phyloP scores from a whole-genome alignment of 2,113 vertebrate genomes.

The Gobius niger region DNA sequence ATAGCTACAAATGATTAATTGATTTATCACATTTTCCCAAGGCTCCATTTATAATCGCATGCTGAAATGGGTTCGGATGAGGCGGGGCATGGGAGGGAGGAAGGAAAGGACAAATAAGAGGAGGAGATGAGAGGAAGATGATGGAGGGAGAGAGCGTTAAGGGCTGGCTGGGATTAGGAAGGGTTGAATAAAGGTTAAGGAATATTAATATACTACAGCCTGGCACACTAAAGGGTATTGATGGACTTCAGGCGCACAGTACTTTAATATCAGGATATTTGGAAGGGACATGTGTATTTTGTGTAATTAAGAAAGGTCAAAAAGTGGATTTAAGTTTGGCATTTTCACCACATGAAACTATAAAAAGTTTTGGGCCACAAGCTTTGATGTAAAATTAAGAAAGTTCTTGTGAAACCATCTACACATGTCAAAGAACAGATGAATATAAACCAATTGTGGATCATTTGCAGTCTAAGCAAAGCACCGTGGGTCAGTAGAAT shows the following conservation, averaged over 20 bases:
- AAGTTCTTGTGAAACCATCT: too few relatives aligned
- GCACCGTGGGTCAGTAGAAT: neutral
- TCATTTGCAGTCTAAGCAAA: too few relatives aligned
- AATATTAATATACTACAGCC: slow-evolving; percentile 62
- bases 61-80: slow-evolving; percentile 67
- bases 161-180: slow-evolving; percentile 32
- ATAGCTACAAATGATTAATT: slow-evolving; percentile 79
- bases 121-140: slow-evolving; percentile 7
- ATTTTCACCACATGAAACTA: neutral
- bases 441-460: too few relatives aligned
- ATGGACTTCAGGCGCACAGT: slow-evolving; percentile 23
- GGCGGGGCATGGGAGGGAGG: slow-evolving; percentile 29
- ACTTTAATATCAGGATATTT: neutral
- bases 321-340: too few relatives aligned
- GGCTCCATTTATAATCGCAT: slow-evolving; percentile 80
- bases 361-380: too few relatives aligned
- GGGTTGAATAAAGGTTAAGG: slow-evolving; percentile 57
- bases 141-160: slow-evolving; percentile 41
- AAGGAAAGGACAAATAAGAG: neutral
- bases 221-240: slow-evolving; percentile 38
- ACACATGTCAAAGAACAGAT: too few relatives aligned
- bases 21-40: slow-evolving; percentile 79
- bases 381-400: too few relatives aligned
- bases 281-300: neutral
- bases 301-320: neutral